Evolutionary conservation across 2,888 invertebrate genomes (phyloP), one percentile per base, ranked within the genome.

Genomic region (Epinotia ramella): DNA sequence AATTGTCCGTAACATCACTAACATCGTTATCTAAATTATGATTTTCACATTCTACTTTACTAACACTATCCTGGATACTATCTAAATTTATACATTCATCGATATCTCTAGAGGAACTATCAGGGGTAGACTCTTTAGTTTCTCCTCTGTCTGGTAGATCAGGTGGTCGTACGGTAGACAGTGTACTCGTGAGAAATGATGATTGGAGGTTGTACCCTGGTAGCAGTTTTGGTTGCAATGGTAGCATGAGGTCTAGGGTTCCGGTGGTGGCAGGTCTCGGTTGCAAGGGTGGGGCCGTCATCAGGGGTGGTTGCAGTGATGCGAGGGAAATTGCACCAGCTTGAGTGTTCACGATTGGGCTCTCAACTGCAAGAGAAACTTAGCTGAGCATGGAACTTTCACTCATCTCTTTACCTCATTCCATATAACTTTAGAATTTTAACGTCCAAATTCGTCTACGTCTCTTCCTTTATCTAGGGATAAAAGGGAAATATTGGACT

Each of bases 181-280:
- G 87, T 77, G 94, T 95, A 81, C 93, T 95, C 78, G 95, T 91
- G 56, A 93, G 85, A 83, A 90, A 94, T 75, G 93, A 91, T 16
- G 94, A 88, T 77, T 95, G 94, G 0, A 93, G 88, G 84, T 94
- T 94, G 87, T 95, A 95, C 49, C 94, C 95, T 63, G 95, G 95
- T 81, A 96, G 91, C 79, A 96, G 91, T 84, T 96, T 96, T 77
- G 97, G 96, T 95, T 97, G 97, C 75, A 97, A 89, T 77, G 96
- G 97, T 84, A 97, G 94, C 90, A 96, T 95, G 80, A 96, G 95
- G 84, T 96, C 96, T 85, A 95, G 90, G 88, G 96, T 95, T 77
- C 96, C 96, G 56, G 96, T 96, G 80, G 96, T 97, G 67, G 97
- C 96, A 79, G 96, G 95, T 80, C 96, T 92, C 65, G 97, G 96